Conservation (phyloP, 2,113 vertebrate species). For the Tretioscincus oriximinensis region DNA sequence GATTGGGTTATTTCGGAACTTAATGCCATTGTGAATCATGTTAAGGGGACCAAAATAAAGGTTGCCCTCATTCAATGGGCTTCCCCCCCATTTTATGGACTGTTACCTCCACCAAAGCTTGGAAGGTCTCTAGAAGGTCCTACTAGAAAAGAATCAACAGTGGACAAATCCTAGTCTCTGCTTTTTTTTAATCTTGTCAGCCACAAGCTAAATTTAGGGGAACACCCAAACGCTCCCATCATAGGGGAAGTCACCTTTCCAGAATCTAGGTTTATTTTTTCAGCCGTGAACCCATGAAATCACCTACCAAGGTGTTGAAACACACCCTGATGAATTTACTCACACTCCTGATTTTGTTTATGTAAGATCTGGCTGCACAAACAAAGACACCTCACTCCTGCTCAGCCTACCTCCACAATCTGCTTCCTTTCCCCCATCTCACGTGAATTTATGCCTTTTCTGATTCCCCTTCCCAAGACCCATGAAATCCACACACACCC, state of each 20-base stretch:
- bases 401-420: rapidly evolving
- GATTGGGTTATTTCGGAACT: no score
- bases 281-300: not conserved
- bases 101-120: not conserved
- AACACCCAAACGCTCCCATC: not conserved
- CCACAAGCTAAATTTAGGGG: not conserved
- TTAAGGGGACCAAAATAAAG: not conserved
- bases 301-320: not conserved
- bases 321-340: not conserved
- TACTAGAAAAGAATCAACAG: rapidly evolving
- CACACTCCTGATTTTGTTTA: not conserved
- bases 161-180: rapidly evolving
- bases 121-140: no score
- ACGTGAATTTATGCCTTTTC: not conserved
- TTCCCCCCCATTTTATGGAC: not conserved
- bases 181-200: not conserved
- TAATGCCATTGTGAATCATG: no score
- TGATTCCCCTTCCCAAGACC: no score
- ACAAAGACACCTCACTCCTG: not conserved
- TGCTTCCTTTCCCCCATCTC: not conserved
- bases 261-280: slow-evolving; percentile 35
- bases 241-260: not conserved
- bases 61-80: not conserved
- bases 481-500: no score
- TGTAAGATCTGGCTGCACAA: not conserved